Evolutionary conservation across 2,888 invertebrate genomes (phyloP).

Genomic region (Apotomis capreana): DNA sequence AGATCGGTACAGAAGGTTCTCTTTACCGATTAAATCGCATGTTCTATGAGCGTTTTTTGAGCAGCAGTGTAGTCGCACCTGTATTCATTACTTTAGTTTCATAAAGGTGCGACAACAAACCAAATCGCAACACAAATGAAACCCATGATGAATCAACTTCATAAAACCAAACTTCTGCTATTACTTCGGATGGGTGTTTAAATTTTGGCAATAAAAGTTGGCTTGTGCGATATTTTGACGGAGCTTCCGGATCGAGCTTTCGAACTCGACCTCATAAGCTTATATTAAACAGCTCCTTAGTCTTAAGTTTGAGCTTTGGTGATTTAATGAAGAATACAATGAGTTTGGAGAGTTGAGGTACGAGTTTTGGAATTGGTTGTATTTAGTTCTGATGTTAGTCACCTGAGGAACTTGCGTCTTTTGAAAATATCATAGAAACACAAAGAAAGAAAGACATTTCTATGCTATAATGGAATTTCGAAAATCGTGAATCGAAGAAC

Average conservation of each 20-base stretch:
- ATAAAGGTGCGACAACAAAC: background rate
- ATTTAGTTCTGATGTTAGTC: background rate
- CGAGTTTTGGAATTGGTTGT: slow-evolving; percentile 3
- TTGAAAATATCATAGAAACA: too few species aligned
- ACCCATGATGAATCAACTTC: slow-evolving; percentile 32
- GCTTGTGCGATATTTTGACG: slow-evolving; percentile 68
- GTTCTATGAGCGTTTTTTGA: too few species aligned
- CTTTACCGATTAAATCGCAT: too few species aligned
- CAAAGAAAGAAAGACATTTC: too few species aligned
- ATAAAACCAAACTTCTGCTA: slow-evolving; percentile 62
- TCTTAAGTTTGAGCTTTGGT: slow-evolving; percentile 25
- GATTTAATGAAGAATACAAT: slow-evolving; percentile 25
- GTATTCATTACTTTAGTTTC: too few species aligned
- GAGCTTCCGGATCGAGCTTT: slow-evolving; percentile 57
- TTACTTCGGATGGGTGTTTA: slow-evolving; percentile 71
- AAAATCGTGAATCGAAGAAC: too few species aligned
- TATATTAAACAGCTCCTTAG: slow-evolving; percentile 39
- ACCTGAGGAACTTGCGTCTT: background rate
- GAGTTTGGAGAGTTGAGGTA: slow-evolving; percentile 7
- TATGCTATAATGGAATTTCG: too few species aligned
- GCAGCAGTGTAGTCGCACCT: too few species aligned
- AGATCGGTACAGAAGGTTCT: too few species aligned
- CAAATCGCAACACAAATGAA: slow-evolving; percentile 18
- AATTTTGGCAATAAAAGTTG: slow-evolving; percentile 73
- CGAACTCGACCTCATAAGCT: slow-evolving; percentile 46